Evolutionary conservation across 2,797 vertebrate genomes (phyloP).

Genomic region (Pogoniulus pusillus): DNA sequence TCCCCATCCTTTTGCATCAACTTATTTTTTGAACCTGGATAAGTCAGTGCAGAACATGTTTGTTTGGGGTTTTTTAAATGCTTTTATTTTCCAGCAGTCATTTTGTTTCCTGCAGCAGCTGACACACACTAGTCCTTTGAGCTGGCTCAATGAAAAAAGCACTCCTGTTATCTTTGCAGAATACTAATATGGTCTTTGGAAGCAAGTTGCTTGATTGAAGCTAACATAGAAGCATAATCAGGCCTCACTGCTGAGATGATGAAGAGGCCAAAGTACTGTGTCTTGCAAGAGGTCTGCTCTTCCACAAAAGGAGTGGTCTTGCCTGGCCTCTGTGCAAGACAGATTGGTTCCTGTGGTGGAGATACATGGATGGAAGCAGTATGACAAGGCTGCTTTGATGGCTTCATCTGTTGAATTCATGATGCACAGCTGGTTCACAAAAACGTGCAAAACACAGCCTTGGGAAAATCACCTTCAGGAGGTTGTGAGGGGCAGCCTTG

Average conservation of each 20-base stretch:
- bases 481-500: neutral
- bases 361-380: neutral
- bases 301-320: neutral
- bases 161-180: constrained; percentile 10
- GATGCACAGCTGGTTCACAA: neutral
- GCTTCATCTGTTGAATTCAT: neutral
- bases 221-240: neutral
- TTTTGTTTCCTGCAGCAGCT: constrained; percentile 2
- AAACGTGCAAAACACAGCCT: neutral
- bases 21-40: neutral
- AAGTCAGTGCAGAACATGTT: neutral
- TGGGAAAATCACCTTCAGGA: neutral
- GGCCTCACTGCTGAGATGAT: neutral
- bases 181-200: neutral
- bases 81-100: neutral
- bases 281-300: neutral
- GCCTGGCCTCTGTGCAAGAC: neutral
- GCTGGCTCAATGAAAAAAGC: constrained; percentile 10
- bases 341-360: neutral
- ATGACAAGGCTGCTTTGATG: neutral
- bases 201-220: neutral
- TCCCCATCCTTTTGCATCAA: neutral
- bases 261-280: neutral
- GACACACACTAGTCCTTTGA: neutral
- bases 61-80: no score